Evolutionary conservation across 2,888 invertebrate genomes (phyloP), one percentile per base, ranked within the genome.

Genomic region (Acanthococcus lagerstroemiae): DNA sequence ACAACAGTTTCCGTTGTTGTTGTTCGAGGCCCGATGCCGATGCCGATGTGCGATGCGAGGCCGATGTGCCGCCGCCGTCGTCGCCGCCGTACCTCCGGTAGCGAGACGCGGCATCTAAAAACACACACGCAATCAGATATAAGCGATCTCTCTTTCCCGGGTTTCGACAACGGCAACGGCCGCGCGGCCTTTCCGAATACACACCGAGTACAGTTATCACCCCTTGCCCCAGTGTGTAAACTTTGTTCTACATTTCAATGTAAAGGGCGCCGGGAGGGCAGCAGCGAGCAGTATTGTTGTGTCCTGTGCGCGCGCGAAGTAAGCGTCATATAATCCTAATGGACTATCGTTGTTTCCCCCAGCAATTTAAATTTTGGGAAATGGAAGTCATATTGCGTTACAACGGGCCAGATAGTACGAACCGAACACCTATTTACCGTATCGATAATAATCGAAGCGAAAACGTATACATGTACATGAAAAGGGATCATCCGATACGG

Each of bases 291-390:
- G 37, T 37, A 37, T 37, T 37, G 37, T 37, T 37, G n/a, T n/a
- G 37, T 37, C 48, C 9, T 19, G 46, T 27, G 48, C 50, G 21
- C 50, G 46, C 12, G n/a, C n/a, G 2, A 15, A 37, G 37, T 37
- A 48, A 46, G 50, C 61, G 48, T 46, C 50, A 30, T 17, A 61
- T 61, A 61, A 61, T 61, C 61, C 61, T 61, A 61, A 61, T 61
- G 61, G 61, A 61, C 61, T 61, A 61, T 61, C 61, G 61, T 61
- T 61, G 61, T 61, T 61, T 61, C 61, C 61, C 50, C 50, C 48
- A 50, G 61, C 61, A 61, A 61, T 61, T 61, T 61, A 61, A 61
- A 61, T 61, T 61, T 61, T 50, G 50, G 61, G 21, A 61, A 61
- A 61, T 61, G 61, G 61, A 61, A 61, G 61, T 61, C 61, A 61